Percentiles rank a stretch among this genome's conserved stretches.
Evolutionary conservation across 2,888 invertebrate genomes (phyloP).

Genomic region (Aphrophora alni): DNA sequence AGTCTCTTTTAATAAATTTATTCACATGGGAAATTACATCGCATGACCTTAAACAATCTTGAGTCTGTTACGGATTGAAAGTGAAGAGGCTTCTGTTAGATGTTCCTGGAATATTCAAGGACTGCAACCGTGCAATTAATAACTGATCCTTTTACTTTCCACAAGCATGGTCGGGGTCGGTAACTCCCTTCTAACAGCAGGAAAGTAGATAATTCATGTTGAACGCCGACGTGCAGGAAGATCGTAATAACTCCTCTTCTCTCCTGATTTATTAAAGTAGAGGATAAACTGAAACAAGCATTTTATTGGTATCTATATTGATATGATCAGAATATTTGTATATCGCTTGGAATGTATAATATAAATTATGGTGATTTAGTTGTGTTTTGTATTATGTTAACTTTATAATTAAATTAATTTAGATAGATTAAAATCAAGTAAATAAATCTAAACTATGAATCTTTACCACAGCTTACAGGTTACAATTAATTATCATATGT

Average conservation of each 20-base stretch:
- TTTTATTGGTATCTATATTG: too few relatives aligned
- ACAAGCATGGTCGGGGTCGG: not conserved
- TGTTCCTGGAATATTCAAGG: not conserved
- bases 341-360: too few relatives aligned
- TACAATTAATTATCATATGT: too few relatives aligned
- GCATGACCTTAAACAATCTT: not conserved
- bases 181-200: not conserved
- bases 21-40: not conserved
- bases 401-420: too few relatives aligned
- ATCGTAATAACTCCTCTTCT: not conserved
- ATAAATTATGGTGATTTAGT: too few relatives aligned
- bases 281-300: too few relatives aligned
- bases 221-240: not conserved
- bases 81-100: not conserved
- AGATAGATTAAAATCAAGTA: too few relatives aligned
- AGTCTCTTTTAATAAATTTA: not conserved
- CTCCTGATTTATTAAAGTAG: too few relatives aligned
- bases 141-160: not conserved
- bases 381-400: too few relatives aligned
- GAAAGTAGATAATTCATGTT: not conserved
- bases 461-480: too few relatives aligned
- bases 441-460: too few relatives aligned
- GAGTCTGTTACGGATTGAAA: not conserved
- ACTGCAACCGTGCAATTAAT: not conserved
- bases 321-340: too few relatives aligned